Evolutionary conservation across 2,888 invertebrate species (phyloP), one percentile per base, ranked within the genome.

Genomic region (Ectemnius continuus): DNA sequence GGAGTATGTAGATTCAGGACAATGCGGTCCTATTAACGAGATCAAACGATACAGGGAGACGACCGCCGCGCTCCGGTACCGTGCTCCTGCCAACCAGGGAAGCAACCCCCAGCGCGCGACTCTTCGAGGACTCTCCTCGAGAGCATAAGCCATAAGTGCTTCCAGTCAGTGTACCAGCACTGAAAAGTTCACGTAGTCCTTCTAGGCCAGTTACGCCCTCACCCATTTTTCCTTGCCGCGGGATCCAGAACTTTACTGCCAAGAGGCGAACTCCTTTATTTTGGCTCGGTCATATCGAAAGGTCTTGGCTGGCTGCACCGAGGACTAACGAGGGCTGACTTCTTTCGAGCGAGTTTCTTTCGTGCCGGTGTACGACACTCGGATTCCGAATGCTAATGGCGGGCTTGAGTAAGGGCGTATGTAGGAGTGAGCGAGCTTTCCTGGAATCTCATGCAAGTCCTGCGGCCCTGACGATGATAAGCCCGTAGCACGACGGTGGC

Each of bases 11-110:
- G 84, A 85, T 85, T 82, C 83, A 81, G 84, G 85, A 87, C 87
- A 87, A 87, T 87, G 87, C 86, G 84, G 87, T 86, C 87, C 87
- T 87, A 87, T 87, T 87, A 87, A 87, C 87, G 86, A 87, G 87
- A 87, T 87, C 87, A 86, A 87, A 87, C 86, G 87, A 87, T 87
- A 87, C 86, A 87, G 75, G 84, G 70, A 76, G 77, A 85, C 85
- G 83, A 86, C 85, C 85, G 85, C 85, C 86, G 79, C 81, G 82
- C 80, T 83, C 85, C 80, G 80, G 82, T 84, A 82, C 80, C 70
- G 82, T 66, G 84, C 85, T 83, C 83, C 81, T 73, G 75, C 78
- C 76, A 80, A 73, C 79, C 85, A 86, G 84, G 85, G 82, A 82
- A 80, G 86, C 78, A 82, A 71, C 71, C 74, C 70, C 64, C 28